Base-by-base conservation (phyloP, 2,113 vertebrate species). In the Machaerirhynchus nigripectus region DNA sequence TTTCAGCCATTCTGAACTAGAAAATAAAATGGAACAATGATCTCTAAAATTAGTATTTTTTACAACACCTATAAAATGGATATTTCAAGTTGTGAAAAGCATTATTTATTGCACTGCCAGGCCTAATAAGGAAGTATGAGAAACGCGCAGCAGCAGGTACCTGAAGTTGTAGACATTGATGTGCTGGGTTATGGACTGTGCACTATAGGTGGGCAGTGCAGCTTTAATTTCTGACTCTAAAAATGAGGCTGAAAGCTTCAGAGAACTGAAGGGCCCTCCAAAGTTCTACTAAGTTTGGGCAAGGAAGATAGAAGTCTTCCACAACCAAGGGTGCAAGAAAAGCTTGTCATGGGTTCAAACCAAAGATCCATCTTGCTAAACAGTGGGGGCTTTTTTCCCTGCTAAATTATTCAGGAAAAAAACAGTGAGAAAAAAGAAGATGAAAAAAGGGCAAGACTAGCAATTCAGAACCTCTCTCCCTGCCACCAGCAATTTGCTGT, bases 341-440 rank as follows among this genome's bases (percentile, higher is more conserved):
- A 87, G 15, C 33, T 73, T 49, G 6, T 22, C 9, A 63, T 5
- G 26, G 28, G 15, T 63, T 59, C 23, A 77, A 28, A 39, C 16
- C 27, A 77, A 81, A 50, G 42, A 31, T n/a, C 3, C 15, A 16
- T 21, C 31, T 84, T 67, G 35, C 28, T 57, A 19, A 63, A 28
- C 2, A 49, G 37, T 22, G 23, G 8, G 0, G 5, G 1, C 3
- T 22, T 9, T 40, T 65, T 5, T 19, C 3, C 44, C 42, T 73
- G 59, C 21, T 49, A n/a, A 13, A 69, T 12, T 64, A 69, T 12
- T 64, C 37, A 56, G n/a, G 21, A 44, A 64, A 88, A n/a, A 9
- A 89, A 40, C 10, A 37, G 4, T 5, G 57, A 75, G 35, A 10
- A 37, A 63, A 75, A 76, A 84, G 5, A 60, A 52, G 3, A 61